Base-by-base conservation (phyloP, 2,888 invertebrate species). In the Synanthedon myopaeformis region DNA sequence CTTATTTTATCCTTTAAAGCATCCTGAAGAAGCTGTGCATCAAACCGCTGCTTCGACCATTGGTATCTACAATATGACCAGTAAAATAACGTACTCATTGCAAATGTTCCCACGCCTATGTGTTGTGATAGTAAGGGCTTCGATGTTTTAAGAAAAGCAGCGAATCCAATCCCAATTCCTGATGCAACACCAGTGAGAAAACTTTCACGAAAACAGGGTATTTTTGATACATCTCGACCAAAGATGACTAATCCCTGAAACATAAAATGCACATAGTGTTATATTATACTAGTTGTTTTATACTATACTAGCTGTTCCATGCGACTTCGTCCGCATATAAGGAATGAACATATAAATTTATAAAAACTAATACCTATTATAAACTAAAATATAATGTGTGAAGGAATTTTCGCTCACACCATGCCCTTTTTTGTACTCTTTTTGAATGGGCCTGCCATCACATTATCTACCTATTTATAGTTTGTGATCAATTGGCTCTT, bases 131-230 rank as follows among this genome's bases (percentile, higher is more conserved):
- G 67, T 64, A 84, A 77, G 4, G 91, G 81, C 62, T 90, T 90
- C 58, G 95, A 95, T 11, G 94, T 94, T 61, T 92, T 90, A 69
- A 95, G 79, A 76, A 96, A 96, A 57, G 91, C 83, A 4, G 88
- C 79, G 54, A 94, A 66, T 11, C 94, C 95, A 57, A 84, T 72
- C 3, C 89, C 91, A 23, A 95, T 66, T 52, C 95, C 95, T 50
- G 92, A 89, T 52, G 89, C 77, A 53, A 94, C 90, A 10, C 95
- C 94, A 75, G 92, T 92, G 0, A 95, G 70, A 67, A 93, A 92
- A 70, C 93, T 93, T 65, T 91, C 91, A 58, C 94, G 89, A 73
- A 94, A 95, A 76, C 96, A 96, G 0, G 94, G 94, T 56, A 95
- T 92, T 79, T 92, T 89, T 0, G 92, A 82, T 19, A 94, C 72